Conservation (phyloP, 2,888 invertebrate genomes). For the Luperina testacea region DNA sequence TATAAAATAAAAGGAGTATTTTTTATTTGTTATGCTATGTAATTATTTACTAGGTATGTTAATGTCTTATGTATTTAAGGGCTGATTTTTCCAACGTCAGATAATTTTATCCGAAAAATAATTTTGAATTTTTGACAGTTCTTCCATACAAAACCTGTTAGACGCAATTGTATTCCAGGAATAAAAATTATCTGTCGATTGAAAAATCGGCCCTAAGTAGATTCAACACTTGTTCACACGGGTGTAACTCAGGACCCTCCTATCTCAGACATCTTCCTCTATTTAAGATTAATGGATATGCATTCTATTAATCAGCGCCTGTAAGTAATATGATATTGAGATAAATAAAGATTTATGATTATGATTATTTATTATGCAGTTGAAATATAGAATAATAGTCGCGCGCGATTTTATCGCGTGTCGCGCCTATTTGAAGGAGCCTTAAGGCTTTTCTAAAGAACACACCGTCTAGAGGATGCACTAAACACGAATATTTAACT, state of each 20-base stretch:
- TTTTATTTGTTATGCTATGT: neutral
- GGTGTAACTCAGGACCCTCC: neutral
- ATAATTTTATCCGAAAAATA: too few relatives aligned
- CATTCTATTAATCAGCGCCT: neutral
- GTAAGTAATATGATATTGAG: neutral
- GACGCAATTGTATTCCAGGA: too few relatives aligned
- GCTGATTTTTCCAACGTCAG: too few relatives aligned
- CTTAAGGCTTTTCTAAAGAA: neutral
- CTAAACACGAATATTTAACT: neutral
- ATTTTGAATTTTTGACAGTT: too few relatives aligned
- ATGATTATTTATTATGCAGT: neutral
- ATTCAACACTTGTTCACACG: neutral
- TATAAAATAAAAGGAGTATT: neutral
- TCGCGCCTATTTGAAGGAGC: too few relatives aligned
- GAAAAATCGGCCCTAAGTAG: neutral
- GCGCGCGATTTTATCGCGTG: too few relatives aligned
- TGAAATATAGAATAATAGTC: neutral
- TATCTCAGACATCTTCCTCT: neutral
- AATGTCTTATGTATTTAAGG: neutral
- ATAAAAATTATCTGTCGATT: too few relatives aligned
- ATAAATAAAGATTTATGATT: neutral
- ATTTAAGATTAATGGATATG: too few relatives aligned
- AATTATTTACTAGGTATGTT: neutral
- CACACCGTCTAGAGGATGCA: neutral
- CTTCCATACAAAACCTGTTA: too few relatives aligned